phyloP scores from a whole-genome alignment of 2,797 vertebrate species.

The Capromys pilorides region DNA sequence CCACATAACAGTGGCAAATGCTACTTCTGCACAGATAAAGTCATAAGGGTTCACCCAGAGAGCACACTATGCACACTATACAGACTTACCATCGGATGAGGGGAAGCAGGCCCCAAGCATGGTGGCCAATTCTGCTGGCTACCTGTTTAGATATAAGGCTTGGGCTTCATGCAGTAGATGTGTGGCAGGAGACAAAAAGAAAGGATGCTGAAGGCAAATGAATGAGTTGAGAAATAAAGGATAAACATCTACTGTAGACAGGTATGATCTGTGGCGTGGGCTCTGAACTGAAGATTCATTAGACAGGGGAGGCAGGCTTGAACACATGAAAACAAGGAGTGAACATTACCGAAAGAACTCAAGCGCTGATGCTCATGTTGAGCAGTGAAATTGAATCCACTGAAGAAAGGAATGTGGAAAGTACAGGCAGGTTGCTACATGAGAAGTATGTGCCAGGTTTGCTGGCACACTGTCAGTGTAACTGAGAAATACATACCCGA shows the following conservation, averaged over 20 bases:
- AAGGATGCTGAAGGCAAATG: background rate
- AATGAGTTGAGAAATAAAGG: background rate
- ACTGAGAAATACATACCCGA: background rate
- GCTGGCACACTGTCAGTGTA: background rate
- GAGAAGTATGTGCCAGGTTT: background rate
- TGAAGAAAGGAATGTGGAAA: background rate
- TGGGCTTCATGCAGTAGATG: background rate
- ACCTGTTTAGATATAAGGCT: background rate
- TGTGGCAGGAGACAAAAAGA: background rate
- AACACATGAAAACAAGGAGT: rapidly evolving
- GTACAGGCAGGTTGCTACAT: background rate
- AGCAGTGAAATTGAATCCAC: rapidly evolving
- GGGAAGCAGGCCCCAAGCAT: background rate
- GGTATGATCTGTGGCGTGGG: background rate
- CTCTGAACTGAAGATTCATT: background rate
- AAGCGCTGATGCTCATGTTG: background rate
- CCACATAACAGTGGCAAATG: rapidly evolving
- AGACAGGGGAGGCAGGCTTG: background rate
- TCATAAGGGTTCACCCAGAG: rapidly evolving
- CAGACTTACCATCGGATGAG: background rate
- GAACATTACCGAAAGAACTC: background rate
- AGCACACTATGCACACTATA: rapidly evolving
- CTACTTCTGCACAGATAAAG: background rate
- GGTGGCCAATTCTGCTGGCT: background rate
- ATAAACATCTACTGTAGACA: background rate